phyloP scores from a whole-genome alignment of 2,113 vertebrate genomes.

The Tamias sibiricus region DNA sequence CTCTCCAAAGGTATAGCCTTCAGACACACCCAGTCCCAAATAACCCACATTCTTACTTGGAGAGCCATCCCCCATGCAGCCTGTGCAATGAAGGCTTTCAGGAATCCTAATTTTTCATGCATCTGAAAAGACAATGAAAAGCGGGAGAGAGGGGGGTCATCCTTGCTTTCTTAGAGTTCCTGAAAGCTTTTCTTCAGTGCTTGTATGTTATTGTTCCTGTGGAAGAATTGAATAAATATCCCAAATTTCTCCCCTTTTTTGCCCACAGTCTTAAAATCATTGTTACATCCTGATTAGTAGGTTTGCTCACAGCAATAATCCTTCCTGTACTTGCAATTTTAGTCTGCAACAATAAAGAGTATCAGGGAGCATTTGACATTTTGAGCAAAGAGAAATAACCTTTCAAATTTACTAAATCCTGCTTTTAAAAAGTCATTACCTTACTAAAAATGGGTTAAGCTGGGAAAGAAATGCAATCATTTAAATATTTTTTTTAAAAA shows the following conservation, averaged over 20 bases:
- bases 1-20: background rate
- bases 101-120: background rate
- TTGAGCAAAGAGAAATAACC: conserved; percentile 66
- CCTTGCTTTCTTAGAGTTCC: background rate
- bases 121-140: background rate
- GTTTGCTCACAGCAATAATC: conserved; percentile 57
- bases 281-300: conserved; percentile 48
- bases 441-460: conserved; percentile 73
- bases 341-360: conserved; percentile 54
- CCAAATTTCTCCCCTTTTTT: background rate
- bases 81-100: background rate
- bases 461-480: conserved; percentile 62
- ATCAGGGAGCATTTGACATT: conserved; percentile 72
- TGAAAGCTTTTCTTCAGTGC: background rate
- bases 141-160: background rate
- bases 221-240: background rate
- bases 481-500: conserved; percentile 69
- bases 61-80: accelerated
- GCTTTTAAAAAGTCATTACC: conserved; percentile 75
- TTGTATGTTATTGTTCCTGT: background rate
- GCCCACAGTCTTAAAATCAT: background rate
- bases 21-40: no score
- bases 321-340: conserved; percentile 47
- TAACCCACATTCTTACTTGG: no score
- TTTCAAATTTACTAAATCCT: conserved; percentile 75